Evolutionary conservation across 2,888 invertebrate species (phyloP).

Genomic region (Lycaena phlaeas): DNA sequence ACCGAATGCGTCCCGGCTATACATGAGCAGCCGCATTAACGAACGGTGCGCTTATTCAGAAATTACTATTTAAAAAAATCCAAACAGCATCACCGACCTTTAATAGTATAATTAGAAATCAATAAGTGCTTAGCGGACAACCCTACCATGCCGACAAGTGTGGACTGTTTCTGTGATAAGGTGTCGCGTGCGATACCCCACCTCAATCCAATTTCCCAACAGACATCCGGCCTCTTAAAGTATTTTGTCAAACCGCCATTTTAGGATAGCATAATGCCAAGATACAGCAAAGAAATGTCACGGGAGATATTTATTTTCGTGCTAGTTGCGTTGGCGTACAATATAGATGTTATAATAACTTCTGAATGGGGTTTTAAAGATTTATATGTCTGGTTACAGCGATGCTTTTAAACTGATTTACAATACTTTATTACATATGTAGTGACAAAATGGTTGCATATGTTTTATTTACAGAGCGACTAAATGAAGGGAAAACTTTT

Average conservation of each 20-base stretch:
- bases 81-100: no score
- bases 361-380: slow-evolving; percentile 16
- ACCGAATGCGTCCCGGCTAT: no score
- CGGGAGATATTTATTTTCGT: slow-evolving; percentile 16
- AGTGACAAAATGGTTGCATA: background rate
- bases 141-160: slow-evolving; percentile 5
- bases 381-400: slow-evolving; percentile 17
- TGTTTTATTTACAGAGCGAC: no score
- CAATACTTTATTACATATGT: background rate
- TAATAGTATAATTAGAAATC: no score
- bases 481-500: no score
- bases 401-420: slow-evolving; percentile 10
- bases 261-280: slow-evolving; percentile 16
- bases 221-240: slow-evolving; percentile 10
- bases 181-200: slow-evolving; percentile 6
- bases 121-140: background rate
- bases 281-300: slow-evolving; percentile 18
- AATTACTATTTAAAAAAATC: no score
- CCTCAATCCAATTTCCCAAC: slow-evolving; percentile 12
- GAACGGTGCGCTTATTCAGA: no score
- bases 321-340: slow-evolving; percentile 17
- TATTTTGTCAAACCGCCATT: slow-evolving; percentile 10
- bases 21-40: no score
- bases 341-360: slow-evolving; percentile 15
- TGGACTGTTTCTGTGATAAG: slow-evolving; percentile 11